A percentile compares a stretch with the other conserved stretches of the same genome.
Conservation (phyloP, 2,888 invertebrate genomes). For the Agrochola litura region DNA sequence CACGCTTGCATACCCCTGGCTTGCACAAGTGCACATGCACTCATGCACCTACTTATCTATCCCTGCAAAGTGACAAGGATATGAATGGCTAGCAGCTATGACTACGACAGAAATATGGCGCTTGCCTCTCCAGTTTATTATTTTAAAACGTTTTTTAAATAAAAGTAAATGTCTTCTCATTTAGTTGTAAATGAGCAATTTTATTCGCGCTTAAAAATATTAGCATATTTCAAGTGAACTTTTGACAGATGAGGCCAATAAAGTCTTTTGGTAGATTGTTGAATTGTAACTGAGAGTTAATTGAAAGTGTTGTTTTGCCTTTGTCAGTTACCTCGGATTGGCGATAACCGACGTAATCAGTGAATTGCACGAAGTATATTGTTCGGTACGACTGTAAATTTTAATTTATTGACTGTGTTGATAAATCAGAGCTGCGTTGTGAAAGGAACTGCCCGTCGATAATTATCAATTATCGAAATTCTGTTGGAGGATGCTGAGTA, state of each 20-base stretch:
- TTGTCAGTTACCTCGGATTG: conserved; percentile 4
- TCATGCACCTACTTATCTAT: conserved; percentile 57
- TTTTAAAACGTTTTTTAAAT: conserved; percentile 40
- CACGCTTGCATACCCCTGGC: conserved; percentile 47
- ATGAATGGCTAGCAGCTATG: conserved; percentile 53
- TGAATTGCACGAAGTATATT: conserved; percentile 27
- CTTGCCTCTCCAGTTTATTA: conserved; percentile 39
- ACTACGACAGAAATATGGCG: conserved; percentile 47
- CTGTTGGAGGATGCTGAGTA: not conserved
- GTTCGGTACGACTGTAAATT: conserved; percentile 26
- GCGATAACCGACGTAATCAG: conserved; percentile 35
- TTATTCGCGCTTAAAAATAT: conserved; percentile 30
- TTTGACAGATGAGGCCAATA: conserved; percentile 4
- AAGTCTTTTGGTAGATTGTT: not conserved
- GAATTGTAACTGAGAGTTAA: conserved; percentile 6
- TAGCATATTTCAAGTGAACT: conserved; percentile 37
- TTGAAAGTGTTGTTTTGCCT: conserved; percentile 21
- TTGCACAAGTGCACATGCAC: conserved; percentile 54
- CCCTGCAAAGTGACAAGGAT: conserved; percentile 54
- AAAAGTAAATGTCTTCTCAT: conserved; percentile 42
- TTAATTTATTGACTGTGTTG: conserved; percentile 31
- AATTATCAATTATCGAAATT: conserved; percentile 42
- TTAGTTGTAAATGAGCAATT: conserved; percentile 35
- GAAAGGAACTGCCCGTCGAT: conserved; percentile 25
- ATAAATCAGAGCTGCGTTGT: conserved; percentile 26